Conservation (phyloP, 2,888 invertebrate species). For the Callimorpha dominula region DNA sequence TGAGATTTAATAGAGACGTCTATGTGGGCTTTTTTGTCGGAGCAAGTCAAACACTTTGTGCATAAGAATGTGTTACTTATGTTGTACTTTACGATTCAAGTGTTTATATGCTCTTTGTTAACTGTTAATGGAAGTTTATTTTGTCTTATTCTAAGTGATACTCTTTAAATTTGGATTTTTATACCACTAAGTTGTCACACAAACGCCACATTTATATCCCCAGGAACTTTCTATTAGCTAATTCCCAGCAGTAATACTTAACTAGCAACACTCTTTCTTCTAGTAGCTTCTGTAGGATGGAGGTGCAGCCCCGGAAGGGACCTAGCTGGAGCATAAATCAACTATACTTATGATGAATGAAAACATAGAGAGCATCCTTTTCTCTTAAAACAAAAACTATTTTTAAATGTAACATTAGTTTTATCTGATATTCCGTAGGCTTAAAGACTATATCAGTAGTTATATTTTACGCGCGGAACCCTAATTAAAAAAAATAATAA, state of each 20-base stretch:
- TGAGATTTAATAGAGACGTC: constrained; percentile 79
- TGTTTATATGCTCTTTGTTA: constrained; percentile 30
- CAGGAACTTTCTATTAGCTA: neutral
- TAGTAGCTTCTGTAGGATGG: no score
- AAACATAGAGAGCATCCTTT: neutral
- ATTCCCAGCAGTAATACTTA: neutral
- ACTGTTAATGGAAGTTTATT: neutral
- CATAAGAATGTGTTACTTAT: constrained; percentile 60
- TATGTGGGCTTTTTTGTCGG: constrained; percentile 70
- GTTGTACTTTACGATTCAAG: constrained; percentile 32
- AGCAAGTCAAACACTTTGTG: constrained; percentile 61
- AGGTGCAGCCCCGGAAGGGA: no score
- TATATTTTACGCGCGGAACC: no score
- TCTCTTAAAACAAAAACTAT: neutral
- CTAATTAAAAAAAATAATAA: no score
- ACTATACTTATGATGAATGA: no score
- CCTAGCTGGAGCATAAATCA: no score
- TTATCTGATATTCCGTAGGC: no score
- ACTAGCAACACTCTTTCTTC: no score
- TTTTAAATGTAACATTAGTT: no score
- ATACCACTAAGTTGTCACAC: neutral
- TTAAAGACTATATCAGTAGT: no score
- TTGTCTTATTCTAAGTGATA: neutral
- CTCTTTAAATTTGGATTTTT: neutral
- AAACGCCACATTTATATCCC: neutral